phyloP scores from a whole-genome alignment of 2,797 vertebrate genomes.

The Intellagama lesueurii region DNA sequence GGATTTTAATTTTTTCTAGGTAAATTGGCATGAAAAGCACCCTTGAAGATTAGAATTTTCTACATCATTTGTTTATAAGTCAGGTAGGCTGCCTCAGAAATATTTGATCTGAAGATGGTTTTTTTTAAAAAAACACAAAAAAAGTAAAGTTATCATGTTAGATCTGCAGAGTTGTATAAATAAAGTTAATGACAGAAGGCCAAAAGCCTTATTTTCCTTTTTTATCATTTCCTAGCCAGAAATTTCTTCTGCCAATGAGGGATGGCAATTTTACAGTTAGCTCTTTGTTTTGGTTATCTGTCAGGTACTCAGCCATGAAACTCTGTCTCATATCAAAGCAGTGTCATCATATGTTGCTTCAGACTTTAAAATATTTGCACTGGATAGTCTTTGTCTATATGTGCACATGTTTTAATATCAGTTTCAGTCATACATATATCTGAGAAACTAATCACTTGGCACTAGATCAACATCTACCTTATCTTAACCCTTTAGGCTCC shows the following conservation, averaged over 20 bases:
- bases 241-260: conserved; percentile 48
- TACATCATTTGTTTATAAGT: neutral
- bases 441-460: conserved; percentile 70
- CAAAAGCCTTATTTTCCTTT: conserved; percentile 51
- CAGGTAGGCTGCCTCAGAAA: conserved; percentile 13
- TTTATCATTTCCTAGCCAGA: conserved; percentile 54
- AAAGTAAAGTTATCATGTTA: conserved; percentile 42
- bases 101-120: neutral
- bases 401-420: conserved; percentile 38
- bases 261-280: conserved; percentile 60
- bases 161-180: conserved; percentile 50
- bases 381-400: conserved; percentile 50
- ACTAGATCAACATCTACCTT: conserved; percentile 34
- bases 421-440: conserved; percentile 43
- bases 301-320: conserved; percentile 75
- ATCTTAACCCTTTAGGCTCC: neutral
- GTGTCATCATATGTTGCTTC: conserved; percentile 71
- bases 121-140: neutral
- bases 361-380: conserved; percentile 65
- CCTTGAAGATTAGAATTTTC: neutral
- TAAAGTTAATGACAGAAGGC: conserved; percentile 39
- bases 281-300: conserved; percentile 67
- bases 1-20: neutral
- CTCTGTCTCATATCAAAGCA: conserved; percentile 71
- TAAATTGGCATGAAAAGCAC: neutral